Conservation (phyloP, 2,797 vertebrate species). For the Chelonia mydas region DNA sequence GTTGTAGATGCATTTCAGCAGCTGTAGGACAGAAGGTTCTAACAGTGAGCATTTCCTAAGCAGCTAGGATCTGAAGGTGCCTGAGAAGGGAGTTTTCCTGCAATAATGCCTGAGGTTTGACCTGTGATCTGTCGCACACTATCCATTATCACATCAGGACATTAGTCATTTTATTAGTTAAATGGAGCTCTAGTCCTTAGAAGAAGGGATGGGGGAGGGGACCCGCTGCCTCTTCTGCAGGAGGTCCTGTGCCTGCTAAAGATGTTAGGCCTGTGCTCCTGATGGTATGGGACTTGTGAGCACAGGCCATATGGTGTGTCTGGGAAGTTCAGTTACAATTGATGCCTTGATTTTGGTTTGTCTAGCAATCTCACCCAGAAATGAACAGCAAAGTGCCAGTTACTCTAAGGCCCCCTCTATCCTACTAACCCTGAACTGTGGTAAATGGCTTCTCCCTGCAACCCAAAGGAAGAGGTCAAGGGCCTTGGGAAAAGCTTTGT, state of each 20-base stretch:
- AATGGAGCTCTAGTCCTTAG: not conserved
- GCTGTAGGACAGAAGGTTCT: not conserved
- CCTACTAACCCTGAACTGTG: not conserved
- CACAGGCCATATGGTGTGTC: not conserved
- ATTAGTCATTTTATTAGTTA: not conserved
- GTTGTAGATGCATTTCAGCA: not conserved
- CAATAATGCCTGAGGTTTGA: not conserved
- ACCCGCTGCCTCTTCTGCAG: not conserved
- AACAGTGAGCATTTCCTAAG: not conserved
- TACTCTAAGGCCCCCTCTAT: not conserved
- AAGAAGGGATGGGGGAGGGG: accelerated
- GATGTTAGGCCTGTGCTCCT: accelerated
- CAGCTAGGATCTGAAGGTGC: not conserved
- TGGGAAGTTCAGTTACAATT: accelerated
- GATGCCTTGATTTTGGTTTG: not conserved
- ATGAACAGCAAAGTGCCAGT: not conserved
- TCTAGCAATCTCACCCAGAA: not conserved
- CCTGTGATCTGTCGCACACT: no score
- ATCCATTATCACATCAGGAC: no score
- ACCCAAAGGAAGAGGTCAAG: not conserved
- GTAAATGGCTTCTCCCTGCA: not conserved
- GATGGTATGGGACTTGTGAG: accelerated
- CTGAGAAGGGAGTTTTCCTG: not conserved
- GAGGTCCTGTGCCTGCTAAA: not conserved
- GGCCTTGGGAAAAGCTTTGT: not conserved